These are phyloP conservation scores for Pelusios castaneus DNA, from an alignment of 2,113 vertebrate species.

Conservation along the genomic window DNA sequence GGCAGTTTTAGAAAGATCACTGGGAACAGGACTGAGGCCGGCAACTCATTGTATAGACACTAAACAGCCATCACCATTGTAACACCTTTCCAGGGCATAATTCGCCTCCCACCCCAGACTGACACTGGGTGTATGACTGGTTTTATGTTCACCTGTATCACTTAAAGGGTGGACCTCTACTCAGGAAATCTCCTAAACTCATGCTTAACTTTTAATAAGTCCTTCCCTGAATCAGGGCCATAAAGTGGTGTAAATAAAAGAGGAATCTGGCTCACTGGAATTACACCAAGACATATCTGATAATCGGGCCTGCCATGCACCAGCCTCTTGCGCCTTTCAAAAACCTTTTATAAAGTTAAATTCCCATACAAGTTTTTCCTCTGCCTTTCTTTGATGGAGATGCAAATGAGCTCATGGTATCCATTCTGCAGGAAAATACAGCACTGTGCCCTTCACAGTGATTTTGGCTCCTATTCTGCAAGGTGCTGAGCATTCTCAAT, in stretches of 20 bases:
- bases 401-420: neutral
- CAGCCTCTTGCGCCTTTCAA: neutral
- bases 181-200: conserved; percentile 21
- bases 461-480: neutral
- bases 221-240: neutral
- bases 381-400: neutral
- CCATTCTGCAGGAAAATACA: neutral
- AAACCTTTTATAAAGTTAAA: conserved; percentile 8
- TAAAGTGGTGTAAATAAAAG: neutral
- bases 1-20: neutral
- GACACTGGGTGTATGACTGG: too few relatives aligned
- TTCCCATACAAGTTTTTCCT: neutral
- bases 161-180: neutral
- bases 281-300: neutral
- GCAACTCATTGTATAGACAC: neutral
- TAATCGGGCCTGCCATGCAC: neutral
- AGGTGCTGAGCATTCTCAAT: neutral
- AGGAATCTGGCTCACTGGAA: neutral
- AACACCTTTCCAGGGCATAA: neutral
- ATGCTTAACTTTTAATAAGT: neutral
- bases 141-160: too few relatives aligned
- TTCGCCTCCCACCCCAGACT: neutral
- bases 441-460: neutral
- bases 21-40: neutral
- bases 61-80: neutral